Base-by-base conservation (phyloP, 1,140 invertebrate species). In the Leptoteleia sp. region DNA sequence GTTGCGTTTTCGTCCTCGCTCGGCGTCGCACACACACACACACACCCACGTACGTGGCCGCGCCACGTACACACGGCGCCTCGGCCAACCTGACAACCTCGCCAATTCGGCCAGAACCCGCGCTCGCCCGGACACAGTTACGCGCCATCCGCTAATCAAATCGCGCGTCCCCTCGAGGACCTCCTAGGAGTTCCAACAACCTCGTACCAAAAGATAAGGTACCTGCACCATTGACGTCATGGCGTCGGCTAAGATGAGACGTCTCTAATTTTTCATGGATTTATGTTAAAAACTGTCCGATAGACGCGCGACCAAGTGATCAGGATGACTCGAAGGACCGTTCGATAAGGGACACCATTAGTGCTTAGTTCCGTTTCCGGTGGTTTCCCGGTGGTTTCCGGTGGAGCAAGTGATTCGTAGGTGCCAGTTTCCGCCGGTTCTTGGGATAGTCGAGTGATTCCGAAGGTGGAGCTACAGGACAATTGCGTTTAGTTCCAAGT, bases 121-220 rank as follows among this genome's bases (percentile, higher is more conserved):
- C 65, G 80, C 76, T 62, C 52, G 70, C 76, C 80, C 82, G 81
- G 80, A 64, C 81, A 86, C 84, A 87, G 84, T 84, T 71, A 45
- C 80, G 77, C 80, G 79, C 54, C 72, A 82, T 76, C 83, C 84
- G 83, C 81, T 84, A 84, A 87, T 86, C 84, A 81, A 84, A 84
- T 86, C 83, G 82, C 68, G 45, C 54, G 50, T 45, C 40, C 50
- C 15, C 12, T 55, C 37, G n/a, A 50, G 40, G 5, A 40, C 54
- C n/a, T n/a, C n/a, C n/a, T n/a, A n/a, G n/a, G n/a, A 6, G 15
- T 55, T n/a, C 13, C n/a, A 12, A 45, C 29, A 54, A 33, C 11
- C 29, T 19, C 19, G 9, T 22, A 4, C 3, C 1, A 6, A 27
- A 62, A 31, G 9, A 15, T 25, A 8, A 25, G 25, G 13, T 17